Conservation (phyloP, 2,888 invertebrate species). For the Chrysomela aeneicollis region DNA sequence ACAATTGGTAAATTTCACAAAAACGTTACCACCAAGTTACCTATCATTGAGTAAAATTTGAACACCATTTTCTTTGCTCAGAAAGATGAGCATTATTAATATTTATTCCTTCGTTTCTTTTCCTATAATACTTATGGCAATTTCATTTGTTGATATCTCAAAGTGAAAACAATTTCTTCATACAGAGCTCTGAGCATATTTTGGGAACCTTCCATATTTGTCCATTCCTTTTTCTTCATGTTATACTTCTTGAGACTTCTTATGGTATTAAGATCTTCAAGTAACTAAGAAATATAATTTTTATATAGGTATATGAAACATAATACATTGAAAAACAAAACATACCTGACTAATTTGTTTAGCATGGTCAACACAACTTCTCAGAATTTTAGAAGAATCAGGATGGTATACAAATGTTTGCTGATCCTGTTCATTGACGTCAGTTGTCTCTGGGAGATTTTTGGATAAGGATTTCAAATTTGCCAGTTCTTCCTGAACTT, state of each 20-base stretch:
- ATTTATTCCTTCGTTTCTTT: too few relatives aligned
- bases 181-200: constrained; percentile 22
- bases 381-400: constrained; percentile 9
- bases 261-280: constrained; percentile 37
- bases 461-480: neutral
- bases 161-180: constrained; percentile 23
- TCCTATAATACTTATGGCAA: neutral
- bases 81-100: too few relatives aligned
- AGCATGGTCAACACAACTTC: constrained; percentile 28
- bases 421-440: neutral
- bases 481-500: neutral
- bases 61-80: too few relatives aligned
- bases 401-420: neutral
- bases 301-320: too few relatives aligned
- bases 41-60: too few relatives aligned
- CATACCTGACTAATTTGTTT: constrained; percentile 35
- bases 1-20: too few relatives aligned
- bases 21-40: too few relatives aligned
- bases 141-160: constrained; percentile 15
- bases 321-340: too few relatives aligned
- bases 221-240: constrained; percentile 2
- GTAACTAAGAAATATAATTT: constrained; percentile 32
- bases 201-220: neutral
- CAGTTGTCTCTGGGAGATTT: neutral
- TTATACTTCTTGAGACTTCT: constrained; percentile 26